These are phyloP conservation scores for Melanotaenia boesemani DNA, from an alignment of 2,797 vertebrate species.

Conservation along the genomic window DNA sequence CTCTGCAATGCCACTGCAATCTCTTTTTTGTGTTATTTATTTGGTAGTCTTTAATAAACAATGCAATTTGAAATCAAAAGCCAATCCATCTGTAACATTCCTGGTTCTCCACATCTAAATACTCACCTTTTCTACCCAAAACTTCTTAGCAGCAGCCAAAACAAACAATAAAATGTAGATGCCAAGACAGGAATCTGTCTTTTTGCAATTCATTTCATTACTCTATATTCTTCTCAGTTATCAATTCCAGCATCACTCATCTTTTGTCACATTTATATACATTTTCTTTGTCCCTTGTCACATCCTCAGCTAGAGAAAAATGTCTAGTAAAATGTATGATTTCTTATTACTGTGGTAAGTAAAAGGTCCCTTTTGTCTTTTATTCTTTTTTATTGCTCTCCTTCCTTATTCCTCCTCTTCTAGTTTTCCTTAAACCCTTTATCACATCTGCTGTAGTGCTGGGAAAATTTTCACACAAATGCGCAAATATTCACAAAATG, in stretches of 20 bases:
- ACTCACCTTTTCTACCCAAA: constrained; percentile 3
- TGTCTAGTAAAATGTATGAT: neutral
- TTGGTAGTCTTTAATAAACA: neutral
- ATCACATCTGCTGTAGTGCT: constrained; percentile 15
- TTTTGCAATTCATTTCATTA: constrained; percentile 11
- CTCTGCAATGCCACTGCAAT: too few species aligned
- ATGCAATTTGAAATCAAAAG: neutral
- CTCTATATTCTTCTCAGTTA: constrained; percentile 26
- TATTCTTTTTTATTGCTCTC: constrained; percentile 9
- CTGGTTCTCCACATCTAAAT: neutral
- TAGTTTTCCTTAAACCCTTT: neutral
- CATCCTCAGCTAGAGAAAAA: constrained; percentile 15
- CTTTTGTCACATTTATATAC: constrained; percentile 11
- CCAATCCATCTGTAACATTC: neutral
- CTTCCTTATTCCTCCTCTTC: neutral
- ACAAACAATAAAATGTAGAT: neutral
- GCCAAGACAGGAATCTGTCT: constrained; percentile 8
- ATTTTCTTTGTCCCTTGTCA: constrained; percentile 15
- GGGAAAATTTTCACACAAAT: neutral
- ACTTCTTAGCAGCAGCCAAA: neutral
- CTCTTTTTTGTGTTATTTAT: neutral
- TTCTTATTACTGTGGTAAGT: constrained; percentile 4
- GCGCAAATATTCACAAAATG: neutral
- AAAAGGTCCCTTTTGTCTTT: neutral
- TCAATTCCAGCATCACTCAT: constrained; percentile 44